Percentiles rank a stretch among this genome's conserved stretches.
These are phyloP conservation scores for Drosophila neotestacea DNA, from an alignment of 2,888 invertebrate genomes.

Conservation along the genomic window DNA sequence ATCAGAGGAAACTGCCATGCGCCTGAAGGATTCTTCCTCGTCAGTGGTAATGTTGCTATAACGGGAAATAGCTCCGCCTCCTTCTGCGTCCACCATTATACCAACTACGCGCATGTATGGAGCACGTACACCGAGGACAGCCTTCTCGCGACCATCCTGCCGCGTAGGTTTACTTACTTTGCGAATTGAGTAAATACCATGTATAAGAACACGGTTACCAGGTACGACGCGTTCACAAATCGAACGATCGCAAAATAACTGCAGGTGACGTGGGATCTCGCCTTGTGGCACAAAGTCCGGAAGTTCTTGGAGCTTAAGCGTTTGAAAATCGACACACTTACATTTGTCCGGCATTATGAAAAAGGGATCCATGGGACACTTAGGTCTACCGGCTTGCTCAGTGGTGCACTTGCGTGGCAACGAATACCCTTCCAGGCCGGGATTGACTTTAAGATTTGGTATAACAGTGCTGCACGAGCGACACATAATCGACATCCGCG, in stretches of 20 bases:
- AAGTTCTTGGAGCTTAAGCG: slow-evolving; percentile 97
- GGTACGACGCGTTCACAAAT: slow-evolving; percentile 98
- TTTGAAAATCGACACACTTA: slow-evolving; percentile 98
- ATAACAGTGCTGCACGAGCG: slow-evolving; percentile 95
- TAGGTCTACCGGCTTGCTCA: slow-evolving; percentile 96
- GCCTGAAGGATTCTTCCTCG: slow-evolving; percentile 88
- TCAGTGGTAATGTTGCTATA: slow-evolving; percentile 87
- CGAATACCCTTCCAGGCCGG: slow-evolving; percentile 98
- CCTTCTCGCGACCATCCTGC: slow-evolving; percentile 90
- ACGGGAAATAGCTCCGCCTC: slow-evolving; percentile 88
- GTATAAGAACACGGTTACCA: slow-evolving; percentile 96
- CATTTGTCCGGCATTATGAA: slow-evolving; percentile 99
- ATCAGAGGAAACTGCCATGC: slow-evolving; percentile 93
- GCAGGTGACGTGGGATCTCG: slow-evolving; percentile 98
- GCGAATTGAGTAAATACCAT: slow-evolving; percentile 98
- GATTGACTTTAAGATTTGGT: slow-evolving; percentile 95
- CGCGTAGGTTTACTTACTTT: slow-evolving; percentile 89
- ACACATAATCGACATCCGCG: slow-evolving; percentile 97
- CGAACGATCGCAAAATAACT: slow-evolving; percentile 95
- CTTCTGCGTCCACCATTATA: slow-evolving; percentile 93
- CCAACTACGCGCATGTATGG: slow-evolving; percentile 98
- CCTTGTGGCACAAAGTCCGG: slow-evolving; percentile 96
- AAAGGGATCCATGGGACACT: slow-evolving; percentile 98
- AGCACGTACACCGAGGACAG: slow-evolving; percentile 95
- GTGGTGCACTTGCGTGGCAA: slow-evolving; percentile 97